Base-by-base conservation (phyloP, 1,140 invertebrate genomes). In the Cephus cinctus region DNA sequence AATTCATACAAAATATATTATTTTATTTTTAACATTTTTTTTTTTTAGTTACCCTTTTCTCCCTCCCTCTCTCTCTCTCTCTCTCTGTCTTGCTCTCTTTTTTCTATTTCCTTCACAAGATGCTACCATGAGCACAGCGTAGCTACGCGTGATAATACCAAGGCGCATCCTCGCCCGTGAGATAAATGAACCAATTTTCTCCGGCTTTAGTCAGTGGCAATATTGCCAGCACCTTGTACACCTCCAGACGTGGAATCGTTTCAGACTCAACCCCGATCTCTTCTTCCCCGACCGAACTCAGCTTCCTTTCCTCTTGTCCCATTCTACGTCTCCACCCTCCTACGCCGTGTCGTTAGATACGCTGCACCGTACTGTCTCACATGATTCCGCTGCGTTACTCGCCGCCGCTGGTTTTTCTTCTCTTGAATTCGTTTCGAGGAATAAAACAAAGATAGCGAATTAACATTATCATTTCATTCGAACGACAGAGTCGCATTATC, bases 101-200 rank as follows among this genome's bases (percentile, higher is more conserved):
- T 12, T 3, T 12, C 27, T 14, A 2, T n/a, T 11, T 36, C 4
- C 4, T 15, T 8, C 9, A 12, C 34, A 11, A 12, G 8, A 11
- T 11, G 14, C 34, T 12, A 18, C 14, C 19, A 36, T 18, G 19
- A 12, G 34, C 34, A 5, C 34, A 12, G 34, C 34, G 14, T 36
- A 36, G 34, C 46, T 43, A 32, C 56, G 47, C 57, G 54, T 41
- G 50, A 57, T 56, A 50, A 39, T 25, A 16, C 36, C 35, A 36
- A 22, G 43, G 27, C 30, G 43, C 53, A 47, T 61, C 53, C 54
- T 56, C 50, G 50, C 43, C 50, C 46, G 47, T 52, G 59, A 68
- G 62, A 70, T 68, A 59, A 70, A 68, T 54, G 67, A 68, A 64
- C 62, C 65, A 70, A 70, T 70, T 70, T 70, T 60, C 63, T 56